Base-by-base conservation (phyloP, 2,113 vertebrate species). In the Calcarius ornatus region DNA sequence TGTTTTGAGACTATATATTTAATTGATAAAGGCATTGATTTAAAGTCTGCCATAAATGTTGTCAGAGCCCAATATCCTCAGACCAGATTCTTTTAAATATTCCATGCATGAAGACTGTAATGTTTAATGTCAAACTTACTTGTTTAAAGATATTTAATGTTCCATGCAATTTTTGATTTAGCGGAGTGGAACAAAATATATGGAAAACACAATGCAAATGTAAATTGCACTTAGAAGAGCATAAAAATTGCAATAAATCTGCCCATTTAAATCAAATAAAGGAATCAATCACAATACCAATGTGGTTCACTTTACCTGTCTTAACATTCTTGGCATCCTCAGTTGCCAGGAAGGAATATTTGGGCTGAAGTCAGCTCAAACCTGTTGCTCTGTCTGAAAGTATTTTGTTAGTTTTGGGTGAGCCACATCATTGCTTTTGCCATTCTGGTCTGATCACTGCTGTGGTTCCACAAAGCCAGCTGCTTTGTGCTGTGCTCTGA, bases 21-120 rank as follows among this genome's bases (percentile, higher is more conserved):
- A 11, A 7, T 81, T 85, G 28, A 56, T 47, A 63, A 86, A 70
- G 24, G 3, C 2, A 1, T 63, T 72, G 31, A 45, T 90, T 43
- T 64, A 59, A 77, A 81, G 10, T 68, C 14, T 81, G 43, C 22
- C 38, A 50, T 69, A 37, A 84, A 24, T 27, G 5, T 64, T 50
- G 33, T 35, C 37, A 50, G 42, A 51, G 16, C 31, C 11, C 11
- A 54, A 7, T 40, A 50, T 11, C 18, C 12, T 69, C 30, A 60
- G 22, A 50, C 8, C 17, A 84, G 10, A 8, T 90, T 60, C 9
- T 69, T 90, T 69, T 22, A 85, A n/a, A 37, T 66, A 80, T 63
- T 37, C 38, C 12, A 33, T 33, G 33, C 1, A 1, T 21, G 11
- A n/a, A 35, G 4, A n/a, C 7, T 19, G 3, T 35, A 40, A 57